A percentile compares a stretch with the other conserved stretches of the same genome.
phyloP scores from a whole-genome alignment of 2,888 invertebrate species.

The Antheraea yamamai region DNA sequence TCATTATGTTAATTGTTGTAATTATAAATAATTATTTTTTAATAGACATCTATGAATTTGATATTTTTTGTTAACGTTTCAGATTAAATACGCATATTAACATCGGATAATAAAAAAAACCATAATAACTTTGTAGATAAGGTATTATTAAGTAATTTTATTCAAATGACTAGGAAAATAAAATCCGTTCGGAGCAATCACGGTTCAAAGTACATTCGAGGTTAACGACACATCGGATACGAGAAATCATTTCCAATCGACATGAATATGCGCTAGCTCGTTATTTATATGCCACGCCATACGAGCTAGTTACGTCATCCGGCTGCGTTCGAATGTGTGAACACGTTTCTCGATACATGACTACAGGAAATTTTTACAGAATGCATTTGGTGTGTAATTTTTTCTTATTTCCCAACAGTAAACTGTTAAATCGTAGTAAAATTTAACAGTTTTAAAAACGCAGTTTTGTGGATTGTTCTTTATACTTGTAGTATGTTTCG shows the following conservation, averaged over 20 bases:
- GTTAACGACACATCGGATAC: slow-evolving; percentile 7
- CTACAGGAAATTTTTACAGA: neutral
- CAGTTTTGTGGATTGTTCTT: neutral
- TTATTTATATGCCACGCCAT: neutral
- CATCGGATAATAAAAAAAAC: neutral
- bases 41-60: too few relatives aligned
- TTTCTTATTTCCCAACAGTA: neutral
- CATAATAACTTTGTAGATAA: neutral
- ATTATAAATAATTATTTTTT: too few relatives aligned
- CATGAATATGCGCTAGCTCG: slow-evolving; percentile 9
- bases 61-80: too few relatives aligned
- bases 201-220: slow-evolving; percentile 10
- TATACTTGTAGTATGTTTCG: neutral
- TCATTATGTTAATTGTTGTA: too few relatives aligned
- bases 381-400: neutral
- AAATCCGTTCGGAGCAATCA: neutral
- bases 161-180: neutral
- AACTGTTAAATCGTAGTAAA: neutral
- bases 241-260: slow-evolving; percentile 12
- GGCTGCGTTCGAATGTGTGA: slow-evolving; percentile 2
- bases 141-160: neutral
- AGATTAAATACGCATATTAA: too few relatives aligned
- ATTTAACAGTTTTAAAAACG: neutral
- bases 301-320: slow-evolving; percentile 7
- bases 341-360: neutral